These are phyloP conservation scores for Asarcornis scutulata DNA, from an alignment of 2,113 vertebrate species.

Conservation along the genomic window DNA sequence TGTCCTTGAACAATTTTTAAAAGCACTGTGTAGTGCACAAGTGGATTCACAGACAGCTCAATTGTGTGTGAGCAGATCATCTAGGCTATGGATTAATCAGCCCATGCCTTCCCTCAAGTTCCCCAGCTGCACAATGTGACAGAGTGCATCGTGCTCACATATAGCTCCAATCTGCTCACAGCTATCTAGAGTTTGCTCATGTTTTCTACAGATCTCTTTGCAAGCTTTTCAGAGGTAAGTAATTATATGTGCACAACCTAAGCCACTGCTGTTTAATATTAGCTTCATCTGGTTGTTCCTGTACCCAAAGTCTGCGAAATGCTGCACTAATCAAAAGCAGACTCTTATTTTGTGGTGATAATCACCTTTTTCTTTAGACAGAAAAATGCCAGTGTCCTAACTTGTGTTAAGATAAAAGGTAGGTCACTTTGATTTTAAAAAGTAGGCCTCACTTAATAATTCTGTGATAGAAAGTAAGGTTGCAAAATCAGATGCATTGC, in stretches of 20 bases:
- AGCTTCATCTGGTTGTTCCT: not conserved
- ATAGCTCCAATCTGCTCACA: not conserved
- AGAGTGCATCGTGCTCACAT: not conserved
- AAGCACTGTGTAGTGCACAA: not conserved
- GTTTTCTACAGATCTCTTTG: not conserved
- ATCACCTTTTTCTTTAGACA: not conserved
- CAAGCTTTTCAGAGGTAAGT: not conserved
- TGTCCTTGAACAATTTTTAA: not conserved
- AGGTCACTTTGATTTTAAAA: not conserved
- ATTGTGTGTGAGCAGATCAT: not conserved
- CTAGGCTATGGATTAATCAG: slow-evolving; percentile 10
- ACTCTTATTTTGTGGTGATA: not conserved
- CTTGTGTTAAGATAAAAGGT: not conserved
- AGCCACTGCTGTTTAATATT: not conserved
- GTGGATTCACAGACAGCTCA: not conserved
- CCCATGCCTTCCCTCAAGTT: accelerated
- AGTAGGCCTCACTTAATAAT: not conserved
- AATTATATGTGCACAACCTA: not conserved
- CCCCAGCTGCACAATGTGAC: slow-evolving; percentile 14
- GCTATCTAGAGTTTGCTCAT: not conserved
- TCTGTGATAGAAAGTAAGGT: not conserved
- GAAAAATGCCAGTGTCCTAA: not conserved
- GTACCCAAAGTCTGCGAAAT: not conserved
- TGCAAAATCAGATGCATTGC: not conserved
- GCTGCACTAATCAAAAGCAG: not conserved